A percentile compares a stretch with the other conserved stretches of the same genome.
Conservation (phyloP, 2,888 invertebrate genomes). For the Drosophila pseudotalamancana region DNA sequence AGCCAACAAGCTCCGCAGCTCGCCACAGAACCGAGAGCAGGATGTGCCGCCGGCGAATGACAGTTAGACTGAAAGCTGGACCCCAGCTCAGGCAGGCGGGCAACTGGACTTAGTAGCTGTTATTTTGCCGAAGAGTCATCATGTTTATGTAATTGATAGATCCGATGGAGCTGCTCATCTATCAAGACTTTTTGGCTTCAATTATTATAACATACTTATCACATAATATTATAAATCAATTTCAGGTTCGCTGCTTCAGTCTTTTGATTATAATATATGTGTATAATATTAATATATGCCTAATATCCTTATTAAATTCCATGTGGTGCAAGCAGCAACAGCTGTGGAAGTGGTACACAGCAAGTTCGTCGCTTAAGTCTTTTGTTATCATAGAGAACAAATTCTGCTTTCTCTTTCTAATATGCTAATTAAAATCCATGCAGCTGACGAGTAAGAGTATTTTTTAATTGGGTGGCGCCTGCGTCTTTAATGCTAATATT, state of each 20-base stretch:
- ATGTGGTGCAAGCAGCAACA: background rate
- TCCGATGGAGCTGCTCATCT: background rate
- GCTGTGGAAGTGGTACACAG: background rate
- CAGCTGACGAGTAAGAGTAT: too few species aligned
- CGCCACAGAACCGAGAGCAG: constrained; percentile 43
- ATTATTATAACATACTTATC: too few species aligned
- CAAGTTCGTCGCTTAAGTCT: constrained; percentile 69
- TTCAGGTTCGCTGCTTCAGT: constrained; percentile 51
- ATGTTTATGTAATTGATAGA: constrained; percentile 11
- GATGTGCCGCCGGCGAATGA: constrained; percentile 65
- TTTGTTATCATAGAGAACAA: too few species aligned
- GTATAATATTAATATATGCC: too few species aligned
- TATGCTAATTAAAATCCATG: too few species aligned
- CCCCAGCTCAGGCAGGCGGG: constrained; percentile 9
- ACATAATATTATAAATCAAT: background rate
- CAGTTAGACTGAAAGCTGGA: constrained; percentile 35
- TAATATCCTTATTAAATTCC: background rate
- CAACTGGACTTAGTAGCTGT: background rate
- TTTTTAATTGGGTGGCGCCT: background rate
- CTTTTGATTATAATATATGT: too few species aligned
- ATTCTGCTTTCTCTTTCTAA: too few species aligned
- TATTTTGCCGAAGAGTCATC: background rate
- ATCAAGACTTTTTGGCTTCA: background rate
- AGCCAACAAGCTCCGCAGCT: constrained; percentile 42
- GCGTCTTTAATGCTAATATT: background rate